phyloP scores from a whole-genome alignment of 30 jellyfish, hydroid and myxozoan species.

The Euphysa ruthae region DNA sequence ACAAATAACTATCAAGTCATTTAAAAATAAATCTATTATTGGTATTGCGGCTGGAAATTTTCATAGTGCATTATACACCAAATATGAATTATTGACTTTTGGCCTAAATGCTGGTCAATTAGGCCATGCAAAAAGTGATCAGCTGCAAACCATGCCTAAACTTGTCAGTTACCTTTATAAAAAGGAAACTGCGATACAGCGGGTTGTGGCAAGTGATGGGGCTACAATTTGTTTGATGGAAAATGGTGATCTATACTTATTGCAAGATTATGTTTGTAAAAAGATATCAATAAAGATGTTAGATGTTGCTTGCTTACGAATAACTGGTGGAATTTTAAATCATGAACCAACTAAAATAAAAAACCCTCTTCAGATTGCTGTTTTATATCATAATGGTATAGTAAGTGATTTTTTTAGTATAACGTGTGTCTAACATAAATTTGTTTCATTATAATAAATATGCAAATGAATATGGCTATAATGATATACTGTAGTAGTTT shows the following conservation, averaged over 20 bases:
- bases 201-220: conserved; percentile 75
- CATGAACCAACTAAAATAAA: conserved; percentile 17
- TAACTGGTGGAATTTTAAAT: conserved; percentile 13
- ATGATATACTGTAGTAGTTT: too few relatives aligned
- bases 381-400: conserved; percentile 34
- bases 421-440: background rate
- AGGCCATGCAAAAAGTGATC: conserved; percentile 54
- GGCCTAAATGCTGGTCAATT: conserved; percentile 89
- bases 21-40: conserved; percentile 46
- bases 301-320: background rate
- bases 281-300: conserved; percentile 24
- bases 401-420: conserved; percentile 15
- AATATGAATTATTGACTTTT: conserved; percentile 51
- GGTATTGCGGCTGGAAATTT: conserved; percentile 80
- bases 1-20: conserved; percentile 24
- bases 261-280: conserved; percentile 48
- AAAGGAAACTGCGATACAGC: conserved; percentile 24
- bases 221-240: conserved; percentile 57
- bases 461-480: background rate
- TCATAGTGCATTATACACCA: conserved; percentile 65
- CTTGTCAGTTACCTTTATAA: conserved; percentile 26
- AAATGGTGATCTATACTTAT: conserved; percentile 61
- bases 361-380: conserved; percentile 39
- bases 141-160: conserved; percentile 42
- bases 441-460: background rate